Base-by-base conservation (phyloP, 2,888 invertebrate species). In the Archips crataeganus region DNA sequence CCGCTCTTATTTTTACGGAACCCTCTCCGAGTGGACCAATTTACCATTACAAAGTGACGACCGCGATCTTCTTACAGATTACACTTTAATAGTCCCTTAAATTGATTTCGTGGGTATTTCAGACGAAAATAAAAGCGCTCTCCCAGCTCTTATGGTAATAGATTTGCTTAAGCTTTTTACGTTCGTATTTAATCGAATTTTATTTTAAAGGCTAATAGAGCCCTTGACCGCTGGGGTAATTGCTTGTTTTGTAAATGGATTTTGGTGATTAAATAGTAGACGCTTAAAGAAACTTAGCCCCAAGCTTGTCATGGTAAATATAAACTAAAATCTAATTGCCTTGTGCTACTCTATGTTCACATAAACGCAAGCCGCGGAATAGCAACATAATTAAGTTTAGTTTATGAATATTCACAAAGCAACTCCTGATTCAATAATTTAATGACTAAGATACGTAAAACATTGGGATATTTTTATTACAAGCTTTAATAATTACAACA, bases 11-110 rank as follows among this genome's bases (percentile, higher is more conserved):
- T 39, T 65, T 23, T 34, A 61, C 61, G 42, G 61, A 39, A 62
- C 69, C 39, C 65, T 67, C 61, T 13, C 34, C 11, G 34, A 36
- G 62, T 60, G 57, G 36, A 32, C 69, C 63, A 73, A 73, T 73
- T 73, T 69, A 59, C 68, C 68, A 64, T 73, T 59, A 69, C 73
- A 69, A 69, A 73, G 63, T 73, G 72, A 62, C 59, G 73, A 69
- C 69, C 49, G 49, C 68, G 64, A 73, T 73, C 69, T 65, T 57
- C 65, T 73, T 69, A 59, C 73, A 73, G 74, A 74, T 74, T 74
- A 74, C 74, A 64, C 11, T 74, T 74, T 70, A 74, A 74, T 70
- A 60, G 65, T 34, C 39, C 32, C 54, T 65, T 61, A 74, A 70
- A 74, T 70, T 74, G 69, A 65, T 70, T 74, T 60, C 39, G 49